Evolutionary conservation across 2,113 vertebrate species (phyloP).

Genomic region (Beaufortia kweichowensis): DNA sequence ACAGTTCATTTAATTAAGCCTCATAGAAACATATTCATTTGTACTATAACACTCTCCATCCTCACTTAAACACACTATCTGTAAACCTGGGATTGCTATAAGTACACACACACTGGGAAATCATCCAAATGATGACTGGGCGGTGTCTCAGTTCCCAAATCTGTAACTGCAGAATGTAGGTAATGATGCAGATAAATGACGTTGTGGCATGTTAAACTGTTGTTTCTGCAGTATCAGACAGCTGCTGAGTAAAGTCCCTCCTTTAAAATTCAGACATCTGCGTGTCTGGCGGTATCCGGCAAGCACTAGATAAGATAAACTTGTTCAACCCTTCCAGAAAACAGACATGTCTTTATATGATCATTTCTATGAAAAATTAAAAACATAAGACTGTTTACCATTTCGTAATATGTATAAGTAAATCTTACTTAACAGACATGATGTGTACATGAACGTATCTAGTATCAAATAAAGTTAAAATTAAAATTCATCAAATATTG

Average conservation of each 20-base stretch:
- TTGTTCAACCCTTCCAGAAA: neutral
- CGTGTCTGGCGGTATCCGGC: neutral
- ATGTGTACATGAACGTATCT: too few relatives aligned
- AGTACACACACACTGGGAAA: conserved; percentile 24
- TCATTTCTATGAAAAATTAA: too few relatives aligned
- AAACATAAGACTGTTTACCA: neutral
- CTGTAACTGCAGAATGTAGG: conserved; percentile 23
- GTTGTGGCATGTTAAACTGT: conserved; percentile 22
- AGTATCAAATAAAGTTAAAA: too few relatives aligned
- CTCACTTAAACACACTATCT: neutral
- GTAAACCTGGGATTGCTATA: neutral
- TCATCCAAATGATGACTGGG: conserved; percentile 4
- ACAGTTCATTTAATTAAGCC: too few relatives aligned
- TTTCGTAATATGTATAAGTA: too few relatives aligned
- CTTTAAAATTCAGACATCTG: conserved; percentile 11
- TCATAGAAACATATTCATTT: too few relatives aligned
- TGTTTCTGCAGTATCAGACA: conserved; percentile 19
- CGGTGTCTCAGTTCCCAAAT: conserved; percentile 5
- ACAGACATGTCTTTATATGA: neutral
- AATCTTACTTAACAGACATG: too few relatives aligned
- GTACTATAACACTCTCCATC: neutral
- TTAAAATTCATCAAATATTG: too few relatives aligned
- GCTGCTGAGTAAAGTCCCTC: neutral
- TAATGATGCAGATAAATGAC: conserved; percentile 29
- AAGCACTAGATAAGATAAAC: conserved; percentile 13